Conservation (phyloP, 1,140 invertebrate species). For the Ostrea denselamellosa region DNA sequence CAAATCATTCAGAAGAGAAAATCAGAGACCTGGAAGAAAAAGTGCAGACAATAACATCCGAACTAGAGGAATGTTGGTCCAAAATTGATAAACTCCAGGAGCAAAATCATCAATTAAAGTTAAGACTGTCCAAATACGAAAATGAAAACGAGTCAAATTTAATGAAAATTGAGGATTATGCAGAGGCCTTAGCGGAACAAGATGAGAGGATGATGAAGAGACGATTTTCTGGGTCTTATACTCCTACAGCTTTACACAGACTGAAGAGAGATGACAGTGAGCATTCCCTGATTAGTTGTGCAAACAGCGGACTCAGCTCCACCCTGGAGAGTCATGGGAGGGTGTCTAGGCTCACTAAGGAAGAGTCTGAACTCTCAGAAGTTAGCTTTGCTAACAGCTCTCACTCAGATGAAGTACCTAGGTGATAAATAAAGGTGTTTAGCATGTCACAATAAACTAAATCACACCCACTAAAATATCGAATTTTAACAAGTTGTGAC, state of each 20-base stretch:
- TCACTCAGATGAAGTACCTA: conserved; percentile 22
- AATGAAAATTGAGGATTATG: neutral
- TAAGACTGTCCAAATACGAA: neutral
- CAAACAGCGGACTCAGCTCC: conserved; percentile 2
- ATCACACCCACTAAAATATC: neutral
- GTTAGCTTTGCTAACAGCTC: conserved; percentile 20
- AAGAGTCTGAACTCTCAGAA: neutral
- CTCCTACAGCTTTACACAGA: neutral
- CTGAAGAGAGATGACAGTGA: neutral
- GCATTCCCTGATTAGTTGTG: conserved; percentile 12
- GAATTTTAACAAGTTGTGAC: conserved; percentile 15
- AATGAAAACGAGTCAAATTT: neutral
- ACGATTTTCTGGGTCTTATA: neutral
- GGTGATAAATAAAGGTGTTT: neutral
- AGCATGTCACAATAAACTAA: too few species aligned
- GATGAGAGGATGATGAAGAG: neutral
- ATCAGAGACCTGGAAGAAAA: neutral
- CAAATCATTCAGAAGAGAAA: neutral
- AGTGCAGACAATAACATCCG: neutral
- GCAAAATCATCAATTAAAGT: neutral
- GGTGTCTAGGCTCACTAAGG: neutral
- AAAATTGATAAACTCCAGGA: neutral
- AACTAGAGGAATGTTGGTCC: neutral
- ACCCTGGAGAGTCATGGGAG: conserved; percentile 2
- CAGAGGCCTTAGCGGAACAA: neutral